Evolutionary conservation across 2,797 vertebrate species (phyloP), one percentile per base, ranked within the genome.

Genomic region (Champsocephalus esox): DNA sequence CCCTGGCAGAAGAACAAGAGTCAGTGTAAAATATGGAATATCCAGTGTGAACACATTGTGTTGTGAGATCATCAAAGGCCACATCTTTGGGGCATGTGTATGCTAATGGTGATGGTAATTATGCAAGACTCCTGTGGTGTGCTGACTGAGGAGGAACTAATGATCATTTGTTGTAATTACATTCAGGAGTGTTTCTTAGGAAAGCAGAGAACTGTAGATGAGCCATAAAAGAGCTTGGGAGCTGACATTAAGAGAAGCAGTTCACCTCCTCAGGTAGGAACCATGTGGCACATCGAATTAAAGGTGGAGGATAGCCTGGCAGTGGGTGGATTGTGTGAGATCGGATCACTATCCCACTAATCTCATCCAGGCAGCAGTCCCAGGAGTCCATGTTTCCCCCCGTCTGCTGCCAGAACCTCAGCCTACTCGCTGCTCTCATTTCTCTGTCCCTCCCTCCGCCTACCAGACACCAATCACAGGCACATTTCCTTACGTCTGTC

Each of bases 291-390:
- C 34, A 61, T 63, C 55, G 19, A 38, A 45, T 58, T 24, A 49
- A 32, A 41, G 77, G 70, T 38, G 58, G 75, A 56, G 73, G 60
- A 64, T 50, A 62, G 65, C 57, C 24, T 75, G 66, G 63, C 69
- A 60, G 69, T 66, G 77, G 78, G 78, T 64, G 77, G 81, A 82
- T 65, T 83, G 83, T 74, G 79, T 79, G 80, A 81, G 77, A 88
- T 88, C 88, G 80, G 79, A 73, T 87, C 86, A 83, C 75, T 69
- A 87, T 86, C 80, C 81, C 73, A 71, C 75, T 87, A 84, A 86
- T 88, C 79, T 88, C 19, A 19, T 19, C 79, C 71, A 81, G 68
- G 81, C 80, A 82, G 73, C 50, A 38, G 46, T 89, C 85, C 83
- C 90, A 77, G 71, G 82, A 73, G 88, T 79, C 65, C 62, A 75